A percentile compares a stretch with the other conserved stretches of the same genome.
phyloP scores from a whole-genome alignment of 1,140 invertebrate genomes.

The Dolichoris vasculosae region DNA sequence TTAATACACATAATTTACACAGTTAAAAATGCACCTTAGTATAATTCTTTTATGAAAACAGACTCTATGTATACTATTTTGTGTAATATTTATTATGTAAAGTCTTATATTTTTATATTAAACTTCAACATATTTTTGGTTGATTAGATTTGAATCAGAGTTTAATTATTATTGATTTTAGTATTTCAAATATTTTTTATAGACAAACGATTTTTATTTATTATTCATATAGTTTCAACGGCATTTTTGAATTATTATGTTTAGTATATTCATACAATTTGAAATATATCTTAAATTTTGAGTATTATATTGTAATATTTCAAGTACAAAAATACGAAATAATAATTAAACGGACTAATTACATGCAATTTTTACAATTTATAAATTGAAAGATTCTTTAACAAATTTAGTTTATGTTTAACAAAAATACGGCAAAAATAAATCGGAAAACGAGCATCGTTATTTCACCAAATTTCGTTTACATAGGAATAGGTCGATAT shows the following conservation, averaged over 20 bases:
- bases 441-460: neutral
- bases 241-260: too few relatives aligned
- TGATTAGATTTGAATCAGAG: neutral
- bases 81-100: neutral
- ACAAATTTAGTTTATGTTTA: neutral
- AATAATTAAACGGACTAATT: neutral
- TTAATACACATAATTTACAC: conserved; percentile 2
- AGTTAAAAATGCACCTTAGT: neutral
- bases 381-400: neutral
- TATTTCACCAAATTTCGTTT: conserved; percentile 24
- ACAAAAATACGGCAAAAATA: conserved; percentile 13
- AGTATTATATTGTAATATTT: neutral
- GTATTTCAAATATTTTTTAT: too few relatives aligned
- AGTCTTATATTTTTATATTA: neutral
- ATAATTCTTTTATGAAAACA: neutral
- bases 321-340: neutral
- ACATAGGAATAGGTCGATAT: conserved; percentile 27
- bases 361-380: too few relatives aligned
- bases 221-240: too few relatives aligned
- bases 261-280: too few relatives aligned
- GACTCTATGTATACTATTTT: neutral
- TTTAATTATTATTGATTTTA: neutral
- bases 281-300: neutral
- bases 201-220: too few relatives aligned
- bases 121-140: neutral